A percentile compares a stretch with the other conserved stretches of the same genome.
Evolutionary conservation across 2,888 invertebrate species (phyloP).

Genomic region (Steinernema carpocapsae): DNA sequence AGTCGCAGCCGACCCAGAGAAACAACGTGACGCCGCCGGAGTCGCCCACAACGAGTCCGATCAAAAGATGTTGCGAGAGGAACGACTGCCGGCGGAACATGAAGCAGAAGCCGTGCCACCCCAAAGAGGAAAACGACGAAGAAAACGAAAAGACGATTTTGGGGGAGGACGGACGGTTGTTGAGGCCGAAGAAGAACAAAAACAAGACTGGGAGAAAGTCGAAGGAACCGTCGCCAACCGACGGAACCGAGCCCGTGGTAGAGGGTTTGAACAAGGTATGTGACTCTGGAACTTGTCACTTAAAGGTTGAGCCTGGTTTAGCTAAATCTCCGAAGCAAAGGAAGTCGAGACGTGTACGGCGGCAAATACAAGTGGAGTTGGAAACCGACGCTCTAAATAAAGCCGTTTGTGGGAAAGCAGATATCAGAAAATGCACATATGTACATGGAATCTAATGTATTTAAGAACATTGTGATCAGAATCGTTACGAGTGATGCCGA

Average conservation of each 20-base stretch:
- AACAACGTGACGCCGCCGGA: slow-evolving; percentile 24
- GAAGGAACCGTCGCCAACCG: slow-evolving; percentile 9
- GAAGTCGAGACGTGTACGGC: slow-evolving; percentile 24
- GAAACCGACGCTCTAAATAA: background rate
- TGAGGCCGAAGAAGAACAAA: slow-evolving; percentile 15
- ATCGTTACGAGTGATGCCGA: slow-evolving; percentile 1
- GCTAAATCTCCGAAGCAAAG: background rate
- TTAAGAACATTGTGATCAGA: background rate
- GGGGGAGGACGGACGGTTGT: background rate
- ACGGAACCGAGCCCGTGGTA: background rate
- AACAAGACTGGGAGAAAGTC: background rate
- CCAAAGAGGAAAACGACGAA: background rate
- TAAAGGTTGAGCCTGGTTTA: background rate
- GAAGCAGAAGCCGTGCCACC: background rate
- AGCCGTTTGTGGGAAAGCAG: too few species aligned
- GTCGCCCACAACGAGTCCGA: background rate
- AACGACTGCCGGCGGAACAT: slow-evolving; percentile 14
- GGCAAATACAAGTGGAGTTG: slow-evolving; percentile 24
- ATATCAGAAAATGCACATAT: background rate
- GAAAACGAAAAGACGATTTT: slow-evolving; percentile 10
- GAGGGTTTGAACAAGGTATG: background rate
- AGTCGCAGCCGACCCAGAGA: slow-evolving; percentile 8
- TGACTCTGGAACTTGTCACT: background rate
- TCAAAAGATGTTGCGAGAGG: slow-evolving; percentile 10
- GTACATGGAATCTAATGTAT: background rate